Evolutionary conservation across 1,140 invertebrate genomes (phyloP), one percentile per base, ranked within the genome.

Genomic region (Caligus rogercresseyi): DNA sequence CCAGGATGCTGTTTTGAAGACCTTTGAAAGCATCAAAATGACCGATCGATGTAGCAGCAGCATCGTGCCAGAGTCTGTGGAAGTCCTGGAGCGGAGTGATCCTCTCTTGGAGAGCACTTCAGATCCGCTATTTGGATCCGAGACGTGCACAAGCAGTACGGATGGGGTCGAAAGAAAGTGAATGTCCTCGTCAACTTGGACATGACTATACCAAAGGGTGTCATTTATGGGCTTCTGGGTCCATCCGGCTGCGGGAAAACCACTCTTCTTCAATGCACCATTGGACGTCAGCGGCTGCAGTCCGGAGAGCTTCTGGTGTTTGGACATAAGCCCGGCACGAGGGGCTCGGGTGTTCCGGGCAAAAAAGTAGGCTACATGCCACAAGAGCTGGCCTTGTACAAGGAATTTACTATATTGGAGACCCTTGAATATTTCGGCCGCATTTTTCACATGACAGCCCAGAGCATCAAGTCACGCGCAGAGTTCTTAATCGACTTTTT

Each of bases 341-440:
- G 67, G 54, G 74, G 73, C 20, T 84, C 82, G 0, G 88, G 87
- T 0, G 86, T 93, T 1, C 89, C 89, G 0, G 89, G 89, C 13
- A 87, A 86, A 69, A 78, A 87, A 11, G 86, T 79, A 25, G 78
- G 78, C 13, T 90, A 87, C 68, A 91, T 90, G 87, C 87, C 87
- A 52, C 83, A 93, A 73, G 92, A 96, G 74, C 87, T 93, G 20
- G 91, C 91, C 0, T 75, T 97, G 0, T 96, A 92, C 72, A 86
- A 87, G 0, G 89, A 95, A 73, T 93, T 97, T 73, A 87, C 89
- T 0, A 96, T 95, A 65, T 80, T 82, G 64, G 93, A 97, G 72
- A 96, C 90, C 0, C 85, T 96, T 80, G 82, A 87, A 77, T 96
- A 94, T 71, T 96, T 96, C 73, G 92, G 92, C n/a, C 87, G 88